These are phyloP conservation scores for Mesorhabditis belari DNA, from an alignment of 2,888 invertebrate species.

Conservation along the genomic window DNA sequence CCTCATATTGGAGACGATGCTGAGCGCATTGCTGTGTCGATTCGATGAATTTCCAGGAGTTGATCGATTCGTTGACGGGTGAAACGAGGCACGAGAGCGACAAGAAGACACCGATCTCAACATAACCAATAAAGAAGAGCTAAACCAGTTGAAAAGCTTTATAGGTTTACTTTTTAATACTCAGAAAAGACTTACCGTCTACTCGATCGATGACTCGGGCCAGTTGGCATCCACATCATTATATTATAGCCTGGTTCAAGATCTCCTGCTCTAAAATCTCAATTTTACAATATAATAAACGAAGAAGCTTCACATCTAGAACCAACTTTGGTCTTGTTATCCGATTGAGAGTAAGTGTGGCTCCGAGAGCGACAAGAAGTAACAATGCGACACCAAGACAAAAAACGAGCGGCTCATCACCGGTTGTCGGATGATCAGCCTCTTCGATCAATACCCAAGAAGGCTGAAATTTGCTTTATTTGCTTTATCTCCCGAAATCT, in stretches of 20 bases:
- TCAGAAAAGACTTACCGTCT: too few species aligned
- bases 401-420: not conserved
- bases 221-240: not conserved
- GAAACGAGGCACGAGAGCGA: not conserved
- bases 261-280: not conserved
- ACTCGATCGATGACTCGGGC: not conserved
- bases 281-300: not conserved
- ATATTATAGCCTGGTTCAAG: not conserved
- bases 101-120: not conserved
- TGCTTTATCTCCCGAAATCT: too few species aligned
- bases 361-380: not conserved
- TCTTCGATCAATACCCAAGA: not conserved
- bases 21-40: not conserved
- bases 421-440: not conserved
- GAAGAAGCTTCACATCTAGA: not conserved
- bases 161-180: too few species aligned
- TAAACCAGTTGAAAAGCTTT: not conserved
- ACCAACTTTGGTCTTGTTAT: not conserved
- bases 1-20: not conserved
- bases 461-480: not conserved
- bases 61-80: not conserved
- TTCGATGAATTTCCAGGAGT: too few species aligned
- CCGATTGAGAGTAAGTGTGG: not conserved
- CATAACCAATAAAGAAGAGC: not conserved
- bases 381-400: not conserved